These are phyloP conservation scores for Polietes domitor DNA, from an alignment of 2,888 invertebrate species.

Conservation along the genomic window DNA sequence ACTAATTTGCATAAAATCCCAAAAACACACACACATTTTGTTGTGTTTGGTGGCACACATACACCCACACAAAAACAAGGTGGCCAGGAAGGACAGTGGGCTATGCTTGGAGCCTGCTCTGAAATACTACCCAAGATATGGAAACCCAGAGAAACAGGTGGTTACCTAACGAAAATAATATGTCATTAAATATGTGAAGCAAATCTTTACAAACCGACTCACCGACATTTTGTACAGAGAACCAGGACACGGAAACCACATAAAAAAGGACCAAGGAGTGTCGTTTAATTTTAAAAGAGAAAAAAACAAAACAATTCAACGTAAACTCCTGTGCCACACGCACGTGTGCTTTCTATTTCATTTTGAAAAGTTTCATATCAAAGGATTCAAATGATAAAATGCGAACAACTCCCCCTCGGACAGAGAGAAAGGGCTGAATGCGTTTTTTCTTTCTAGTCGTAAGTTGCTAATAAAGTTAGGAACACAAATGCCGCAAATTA, in stretches of 20 bases:
- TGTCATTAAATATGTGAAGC: constrained; percentile 7
- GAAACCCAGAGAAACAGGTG: background rate
- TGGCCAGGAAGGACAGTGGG: background rate
- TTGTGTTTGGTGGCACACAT: background rate
- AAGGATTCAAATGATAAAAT: background rate
- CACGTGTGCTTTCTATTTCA: background rate
- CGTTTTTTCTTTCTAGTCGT: too few species aligned
- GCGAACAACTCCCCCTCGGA: background rate
- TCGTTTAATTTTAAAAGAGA: too few species aligned
- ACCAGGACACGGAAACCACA: background rate
- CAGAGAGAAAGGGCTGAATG: too few species aligned
- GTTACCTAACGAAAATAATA: constrained; percentile 2
- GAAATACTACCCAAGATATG: background rate
- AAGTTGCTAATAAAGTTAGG: constrained; percentile 15
- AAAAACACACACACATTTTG: background rate
- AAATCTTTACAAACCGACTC: background rate
- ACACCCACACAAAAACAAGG: background rate
- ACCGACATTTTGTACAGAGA: background rate
- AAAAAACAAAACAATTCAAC: too few species aligned
- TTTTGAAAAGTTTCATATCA: background rate
- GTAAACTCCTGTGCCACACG: too few species aligned
- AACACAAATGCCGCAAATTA: constrained; percentile 4
- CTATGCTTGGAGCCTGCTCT: background rate
- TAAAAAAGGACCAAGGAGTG: background rate
- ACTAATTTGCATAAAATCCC: constrained; percentile 60